phyloP scores from a whole-genome alignment of 2,797 vertebrate genomes.

The Rhodeus uyekii region DNA sequence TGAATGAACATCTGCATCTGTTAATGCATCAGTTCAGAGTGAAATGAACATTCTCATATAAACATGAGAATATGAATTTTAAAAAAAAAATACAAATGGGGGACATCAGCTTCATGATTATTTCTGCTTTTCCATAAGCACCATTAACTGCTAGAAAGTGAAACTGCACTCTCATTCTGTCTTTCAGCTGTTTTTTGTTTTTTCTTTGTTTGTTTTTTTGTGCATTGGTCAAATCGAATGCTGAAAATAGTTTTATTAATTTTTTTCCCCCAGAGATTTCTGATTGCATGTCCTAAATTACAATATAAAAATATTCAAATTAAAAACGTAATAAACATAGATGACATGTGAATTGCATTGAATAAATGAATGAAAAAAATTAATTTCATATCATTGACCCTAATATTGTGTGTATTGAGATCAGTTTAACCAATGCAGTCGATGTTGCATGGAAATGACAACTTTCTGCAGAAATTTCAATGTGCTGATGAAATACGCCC shows the following conservation, averaged over 20 bases:
- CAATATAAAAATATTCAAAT: neutral
- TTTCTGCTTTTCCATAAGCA: neutral
- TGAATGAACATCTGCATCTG: too few relatives aligned
- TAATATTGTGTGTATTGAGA: neutral
- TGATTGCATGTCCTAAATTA: neutral
- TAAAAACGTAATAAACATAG: neutral
- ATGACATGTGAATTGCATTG: neutral
- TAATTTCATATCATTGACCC: neutral
- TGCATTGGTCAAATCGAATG: too few relatives aligned
- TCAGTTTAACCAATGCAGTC: neutral
- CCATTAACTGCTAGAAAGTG: neutral
- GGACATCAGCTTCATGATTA: neutral
- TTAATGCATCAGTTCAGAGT: too few relatives aligned
- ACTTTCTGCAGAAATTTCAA: neutral
- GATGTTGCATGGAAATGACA: neutral
- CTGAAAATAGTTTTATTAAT: too few relatives aligned
- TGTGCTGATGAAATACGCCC: conserved; percentile 1
- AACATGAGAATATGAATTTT: neutral
- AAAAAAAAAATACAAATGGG: neutral
- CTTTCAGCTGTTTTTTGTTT: too few relatives aligned
- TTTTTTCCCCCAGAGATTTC: too few relatives aligned
- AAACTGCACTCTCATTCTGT: neutral
- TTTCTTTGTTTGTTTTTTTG: too few relatives aligned
- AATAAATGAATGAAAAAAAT: neutral
- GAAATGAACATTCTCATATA: neutral